Conservation (phyloP, 2,888 invertebrate genomes). For the Ecliptopera silaceata region DNA sequence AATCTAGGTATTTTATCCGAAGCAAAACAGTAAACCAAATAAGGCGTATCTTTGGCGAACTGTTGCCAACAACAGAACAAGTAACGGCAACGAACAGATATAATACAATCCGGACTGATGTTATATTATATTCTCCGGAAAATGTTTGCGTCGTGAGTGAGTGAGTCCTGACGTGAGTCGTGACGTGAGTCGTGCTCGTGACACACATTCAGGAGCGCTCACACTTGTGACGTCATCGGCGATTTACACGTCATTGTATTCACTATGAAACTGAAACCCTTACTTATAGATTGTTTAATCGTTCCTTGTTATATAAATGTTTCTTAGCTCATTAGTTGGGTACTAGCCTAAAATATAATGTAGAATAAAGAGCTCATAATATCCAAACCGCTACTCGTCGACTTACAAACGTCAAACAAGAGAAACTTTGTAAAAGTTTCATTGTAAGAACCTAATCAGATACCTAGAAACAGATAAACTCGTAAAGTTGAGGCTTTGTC, state of each 20-base stretch:
- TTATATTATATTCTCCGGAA: constrained; percentile 5
- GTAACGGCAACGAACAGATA: not conserved
- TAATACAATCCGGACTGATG: not conserved
- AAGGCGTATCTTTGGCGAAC: constrained; percentile 1
- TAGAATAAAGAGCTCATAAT: no score
- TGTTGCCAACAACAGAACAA: not conserved
- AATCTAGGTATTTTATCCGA: constrained; percentile 5
- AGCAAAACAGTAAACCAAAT: not conserved
- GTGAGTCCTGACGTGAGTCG: no score
- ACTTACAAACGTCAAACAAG: no score
- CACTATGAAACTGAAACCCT: no score
- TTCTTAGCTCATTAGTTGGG: no score
- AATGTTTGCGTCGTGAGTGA: constrained; percentile 5
- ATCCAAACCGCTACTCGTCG: no score
- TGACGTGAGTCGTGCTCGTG: not conserved
- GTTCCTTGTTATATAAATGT: no score
- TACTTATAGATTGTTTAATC: no score
- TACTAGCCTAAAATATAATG: no score
- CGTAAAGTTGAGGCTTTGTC: not conserved
- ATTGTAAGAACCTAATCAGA: no score
- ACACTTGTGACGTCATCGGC: constrained; percentile 2
- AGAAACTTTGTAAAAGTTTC: no score
- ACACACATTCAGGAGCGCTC: not conserved
- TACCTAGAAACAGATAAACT: not conserved
- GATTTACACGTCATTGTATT: not conserved